Evolutionary conservation across 2,797 vertebrate species (phyloP), one percentile per base, ranked within the genome.

Genomic region (Crocidura indochinensis): DNA sequence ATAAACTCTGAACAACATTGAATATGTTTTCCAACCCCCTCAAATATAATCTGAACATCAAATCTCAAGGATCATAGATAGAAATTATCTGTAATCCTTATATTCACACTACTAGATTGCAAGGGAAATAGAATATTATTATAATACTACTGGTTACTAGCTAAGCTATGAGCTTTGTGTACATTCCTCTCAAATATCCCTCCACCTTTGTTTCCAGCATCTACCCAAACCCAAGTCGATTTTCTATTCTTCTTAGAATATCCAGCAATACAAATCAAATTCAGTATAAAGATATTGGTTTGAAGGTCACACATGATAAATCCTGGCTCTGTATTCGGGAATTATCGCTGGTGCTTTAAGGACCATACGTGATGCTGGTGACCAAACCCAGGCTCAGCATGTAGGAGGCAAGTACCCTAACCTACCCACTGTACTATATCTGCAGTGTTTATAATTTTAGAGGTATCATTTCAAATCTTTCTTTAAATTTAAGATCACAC

Each of bases 191-290:
- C 20, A 68, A 71, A 51, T 38, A 56, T 53, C 8, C 19, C 2
- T 81, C 44, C 5, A 31, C 0, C 19, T 7, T 91, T 53, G 72
- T 0, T 46, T 27, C 1, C 73, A 71, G 62, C 38, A 89, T 44
- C 29, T 76, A 6, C 73, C 14, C 4, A 17, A 20, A 77, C 19
- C 77, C 10, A 17, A 80, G 12, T 53, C 44, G 44, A 26, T 67
- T 20, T 91, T 79, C 12, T 46, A 56, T 26, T 79, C 6, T 4
- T 67, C 31, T 92, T 68, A 76, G 26, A 22, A 73, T 91, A 91
- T 38, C 12, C 51, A 82, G 73, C 78, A 85, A 80, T 68, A 47
- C 24, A 11, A 95, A 89, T 27, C 2, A 72, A 82, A 89, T 20
- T 19, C 56, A 60, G 56, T 20, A 19, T 20, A 60, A 20, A 20